These are phyloP conservation scores for Rotaria socialis DNA, from an alignment of 2,888 invertebrate species.

Conservation along the genomic window DNA sequence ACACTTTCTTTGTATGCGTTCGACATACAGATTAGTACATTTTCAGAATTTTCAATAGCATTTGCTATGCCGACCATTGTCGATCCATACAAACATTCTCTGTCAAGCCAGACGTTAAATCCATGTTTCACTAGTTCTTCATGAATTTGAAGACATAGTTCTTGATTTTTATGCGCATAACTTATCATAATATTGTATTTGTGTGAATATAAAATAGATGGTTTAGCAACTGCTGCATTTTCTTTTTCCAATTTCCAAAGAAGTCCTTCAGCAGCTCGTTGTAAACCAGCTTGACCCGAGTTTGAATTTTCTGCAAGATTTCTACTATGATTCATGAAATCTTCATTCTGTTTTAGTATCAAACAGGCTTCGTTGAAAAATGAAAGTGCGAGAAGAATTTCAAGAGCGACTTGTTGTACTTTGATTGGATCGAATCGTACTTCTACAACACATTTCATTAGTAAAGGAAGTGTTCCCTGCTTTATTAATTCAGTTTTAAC, in stretches of 20 bases:
- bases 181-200: constrained; percentile 21
- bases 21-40: constrained; percentile 16
- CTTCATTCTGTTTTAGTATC: not conserved
- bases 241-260: constrained; percentile 17
- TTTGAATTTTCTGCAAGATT: not conserved
- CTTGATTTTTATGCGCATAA: not conserved
- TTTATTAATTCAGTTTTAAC: not conserved
- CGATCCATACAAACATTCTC: not conserved
- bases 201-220: not conserved
- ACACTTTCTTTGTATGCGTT: constrained; percentile 23
- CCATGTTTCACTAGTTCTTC: not conserved
- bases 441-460: not conserved
- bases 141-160: constrained; percentile 15
- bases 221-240: not conserved
- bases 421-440: not conserved
- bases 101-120: not conserved
- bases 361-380: not conserved
- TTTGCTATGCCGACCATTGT: not conserved
- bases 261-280: not conserved
- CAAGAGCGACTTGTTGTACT: not conserved
- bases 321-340: not conserved
- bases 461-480: not conserved
- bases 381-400: not conserved
- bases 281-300: not conserved
- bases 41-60: not conserved